Conservation (phyloP, 2,888 invertebrate genomes). For the Lasioglossum calceatum region DNA sequence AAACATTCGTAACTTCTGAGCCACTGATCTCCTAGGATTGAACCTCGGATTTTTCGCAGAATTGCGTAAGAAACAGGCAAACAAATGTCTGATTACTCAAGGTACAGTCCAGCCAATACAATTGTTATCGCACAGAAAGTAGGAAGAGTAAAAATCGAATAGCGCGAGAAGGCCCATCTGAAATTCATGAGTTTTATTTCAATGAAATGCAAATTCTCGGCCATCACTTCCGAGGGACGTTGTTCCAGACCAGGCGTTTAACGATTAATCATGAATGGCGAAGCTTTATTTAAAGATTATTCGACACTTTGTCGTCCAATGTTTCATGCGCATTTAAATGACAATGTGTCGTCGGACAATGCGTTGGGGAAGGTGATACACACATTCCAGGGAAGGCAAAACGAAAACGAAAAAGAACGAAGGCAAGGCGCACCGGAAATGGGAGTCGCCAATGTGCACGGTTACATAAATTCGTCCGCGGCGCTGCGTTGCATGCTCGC, state of each 20-base stretch:
- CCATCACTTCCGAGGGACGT: background rate
- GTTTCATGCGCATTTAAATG: constrained; percentile 13
- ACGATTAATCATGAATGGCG: background rate
- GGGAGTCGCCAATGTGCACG: constrained; percentile 38
- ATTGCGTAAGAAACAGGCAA: background rate
- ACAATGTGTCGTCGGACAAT: constrained; percentile 17
- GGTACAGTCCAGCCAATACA: too few species aligned
- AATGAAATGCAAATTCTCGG: background rate
- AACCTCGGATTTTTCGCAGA: background rate
- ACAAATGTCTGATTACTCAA: too few species aligned
- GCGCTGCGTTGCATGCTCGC: constrained; percentile 39
- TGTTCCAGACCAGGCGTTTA: background rate
- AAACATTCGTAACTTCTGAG: background rate
- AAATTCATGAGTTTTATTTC: constrained; percentile 8
- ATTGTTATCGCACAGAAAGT: too few species aligned
- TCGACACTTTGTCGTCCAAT: constrained; percentile 5
- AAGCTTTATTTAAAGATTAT: background rate
- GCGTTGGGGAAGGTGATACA: background rate
- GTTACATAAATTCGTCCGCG: constrained; percentile 59
- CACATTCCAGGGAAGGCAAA: background rate
- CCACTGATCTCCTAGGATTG: background rate
- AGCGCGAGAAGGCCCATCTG: background rate
- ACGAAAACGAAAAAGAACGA: constrained; percentile 27
- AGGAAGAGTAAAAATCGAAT: background rate
- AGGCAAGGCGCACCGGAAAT: constrained; percentile 53